Evolutionary conservation across 2,888 invertebrate species (phyloP).

Genomic region (Cheilosia vernalis): DNA sequence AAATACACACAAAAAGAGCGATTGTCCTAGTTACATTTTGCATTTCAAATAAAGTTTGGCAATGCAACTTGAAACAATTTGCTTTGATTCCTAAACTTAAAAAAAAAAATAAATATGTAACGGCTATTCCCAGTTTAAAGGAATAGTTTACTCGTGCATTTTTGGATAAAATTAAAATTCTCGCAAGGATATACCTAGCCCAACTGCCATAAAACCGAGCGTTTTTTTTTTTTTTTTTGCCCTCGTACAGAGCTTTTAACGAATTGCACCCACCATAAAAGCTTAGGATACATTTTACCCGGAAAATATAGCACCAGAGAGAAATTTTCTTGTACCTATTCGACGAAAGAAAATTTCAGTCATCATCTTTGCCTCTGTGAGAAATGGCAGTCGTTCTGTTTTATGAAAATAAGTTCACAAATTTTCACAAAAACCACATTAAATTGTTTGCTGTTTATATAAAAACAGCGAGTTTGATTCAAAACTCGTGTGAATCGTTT

Average conservation of each 20-base stretch:
- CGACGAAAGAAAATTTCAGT: conserved; percentile 78
- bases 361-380: conserved; percentile 78
- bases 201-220: neutral
- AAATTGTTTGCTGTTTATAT: conserved; percentile 83
- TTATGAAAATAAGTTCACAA: conserved; percentile 81
- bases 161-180: too few species aligned
- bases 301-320: conserved; percentile 34
- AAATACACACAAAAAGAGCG: too few species aligned
- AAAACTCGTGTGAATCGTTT: conserved; percentile 77
- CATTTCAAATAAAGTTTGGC: too few species aligned
- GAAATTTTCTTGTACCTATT: conserved; percentile 60
- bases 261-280: conserved; percentile 62
- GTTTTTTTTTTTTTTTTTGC: neutral
- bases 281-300: conserved; percentile 67
- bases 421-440: conserved; percentile 83
- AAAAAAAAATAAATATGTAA: too few species aligned
- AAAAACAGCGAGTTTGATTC: conserved; percentile 83
- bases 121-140: too few species aligned
- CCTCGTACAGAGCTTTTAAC: conserved; percentile 45
- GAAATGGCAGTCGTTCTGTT: conserved; percentile 83
- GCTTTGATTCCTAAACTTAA: too few species aligned
- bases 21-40: too few species aligned
- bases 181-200: too few species aligned
- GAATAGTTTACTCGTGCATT: too few species aligned
- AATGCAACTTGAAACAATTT: too few species aligned